These are phyloP conservation scores for Cryptoprocta ferox DNA, from an alignment of 2,797 vertebrate species.

Conservation along the genomic window DNA sequence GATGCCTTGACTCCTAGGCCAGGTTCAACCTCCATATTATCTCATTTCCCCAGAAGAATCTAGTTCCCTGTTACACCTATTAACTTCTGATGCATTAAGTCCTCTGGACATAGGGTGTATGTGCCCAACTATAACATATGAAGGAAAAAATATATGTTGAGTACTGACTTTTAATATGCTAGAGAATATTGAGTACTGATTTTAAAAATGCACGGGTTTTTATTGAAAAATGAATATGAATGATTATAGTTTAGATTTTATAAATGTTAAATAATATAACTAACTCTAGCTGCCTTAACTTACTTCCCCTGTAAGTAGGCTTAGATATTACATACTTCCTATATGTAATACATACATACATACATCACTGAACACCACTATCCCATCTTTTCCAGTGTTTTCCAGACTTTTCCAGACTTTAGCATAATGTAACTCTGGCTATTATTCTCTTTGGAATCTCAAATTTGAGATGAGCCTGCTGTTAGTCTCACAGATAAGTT, in stretches of 20 bases:
- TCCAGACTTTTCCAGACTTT: background rate
- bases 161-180: background rate
- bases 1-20: fast-evolving
- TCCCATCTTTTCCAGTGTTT: background rate
- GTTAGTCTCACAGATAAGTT: background rate
- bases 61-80: background rate
- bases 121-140: background rate
- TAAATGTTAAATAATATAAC: background rate
- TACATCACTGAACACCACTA: background rate
- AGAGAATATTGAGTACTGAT: background rate
- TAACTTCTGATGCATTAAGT: background rate
- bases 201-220: background rate
- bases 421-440: background rate
- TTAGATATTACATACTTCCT: background rate
- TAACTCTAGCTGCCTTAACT: background rate
- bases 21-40: background rate
- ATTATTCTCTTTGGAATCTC: background rate
- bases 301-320: background rate
- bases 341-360: too few relatives aligned
- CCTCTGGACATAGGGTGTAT: background rate
- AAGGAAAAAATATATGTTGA: background rate
- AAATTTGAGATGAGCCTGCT: background rate
- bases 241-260: background rate
- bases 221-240: background rate
- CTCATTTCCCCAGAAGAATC: background rate